A percentile compares a stretch with the other conserved stretches of the same genome.
Conservation (phyloP, 2,888 invertebrate genomes). For the Euphydryas editha region DNA sequence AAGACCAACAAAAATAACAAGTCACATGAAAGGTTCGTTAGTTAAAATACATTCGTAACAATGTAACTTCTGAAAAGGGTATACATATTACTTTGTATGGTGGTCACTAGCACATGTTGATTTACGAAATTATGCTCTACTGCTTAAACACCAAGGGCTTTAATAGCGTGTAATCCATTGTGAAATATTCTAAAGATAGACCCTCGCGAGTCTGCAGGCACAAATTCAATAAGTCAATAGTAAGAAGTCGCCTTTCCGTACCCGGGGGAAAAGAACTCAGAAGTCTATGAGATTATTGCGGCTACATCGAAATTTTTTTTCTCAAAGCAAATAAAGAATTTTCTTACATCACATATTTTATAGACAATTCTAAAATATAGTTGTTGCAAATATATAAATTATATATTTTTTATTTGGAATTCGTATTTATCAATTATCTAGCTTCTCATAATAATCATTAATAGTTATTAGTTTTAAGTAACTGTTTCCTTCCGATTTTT, state of each 20-base stretch:
- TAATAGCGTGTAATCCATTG: slow-evolving; percentile 2
- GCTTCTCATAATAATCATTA: too few species aligned
- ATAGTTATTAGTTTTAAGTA: too few species aligned
- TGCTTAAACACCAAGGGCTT: neutral
- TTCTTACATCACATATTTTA: too few species aligned
- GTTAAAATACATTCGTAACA: slow-evolving; percentile 11
- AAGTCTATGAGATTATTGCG: slow-evolving; percentile 36
- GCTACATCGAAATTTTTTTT: slow-evolving; percentile 7
- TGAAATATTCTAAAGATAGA: slow-evolving; percentile 21
- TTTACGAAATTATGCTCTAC: neutral
- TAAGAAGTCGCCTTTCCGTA: slow-evolving; percentile 34
- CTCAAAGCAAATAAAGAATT: neutral
- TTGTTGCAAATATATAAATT: too few species aligned
- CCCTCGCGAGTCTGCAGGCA: slow-evolving; percentile 32
- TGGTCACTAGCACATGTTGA: slow-evolving; percentile 6
- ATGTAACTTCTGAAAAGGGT: slow-evolving; percentile 7
- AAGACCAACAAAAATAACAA: neutral
- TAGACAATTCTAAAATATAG: too few species aligned
- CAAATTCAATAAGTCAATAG: slow-evolving; percentile 44
- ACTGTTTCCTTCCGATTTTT: too few species aligned
- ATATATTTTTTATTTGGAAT: too few species aligned
- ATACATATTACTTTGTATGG: neutral
- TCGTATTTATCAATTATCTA: too few species aligned
- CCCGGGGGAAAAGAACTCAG: slow-evolving; percentile 27
- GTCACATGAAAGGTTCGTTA: slow-evolving; percentile 2